These are phyloP conservation scores for Acromyrmex charruanus DNA, from an alignment of 1,140 invertebrate species.

Conservation along the genomic window DNA sequence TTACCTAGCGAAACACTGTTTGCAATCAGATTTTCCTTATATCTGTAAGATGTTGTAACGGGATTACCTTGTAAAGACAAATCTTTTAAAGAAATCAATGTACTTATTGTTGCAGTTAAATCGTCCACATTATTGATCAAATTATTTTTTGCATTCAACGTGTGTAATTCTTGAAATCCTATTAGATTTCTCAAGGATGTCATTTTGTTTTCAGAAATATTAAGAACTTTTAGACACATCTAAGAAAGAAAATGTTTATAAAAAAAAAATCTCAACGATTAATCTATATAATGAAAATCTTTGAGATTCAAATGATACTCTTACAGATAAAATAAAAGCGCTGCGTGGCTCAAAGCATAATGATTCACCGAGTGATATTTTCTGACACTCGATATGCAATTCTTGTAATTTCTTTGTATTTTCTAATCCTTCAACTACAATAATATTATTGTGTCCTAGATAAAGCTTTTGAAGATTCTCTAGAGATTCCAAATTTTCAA, in stretches of 20 bases:
- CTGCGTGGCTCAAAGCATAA: slow-evolving; percentile 91
- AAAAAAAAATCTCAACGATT: not conserved
- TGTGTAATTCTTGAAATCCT: slow-evolving; percentile 83
- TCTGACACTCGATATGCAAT: slow-evolving; percentile 90
- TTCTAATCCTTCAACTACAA: slow-evolving; percentile 90
- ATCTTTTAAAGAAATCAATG: slow-evolving; percentile 86
- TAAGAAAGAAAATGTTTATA: slow-evolving; percentile 65
- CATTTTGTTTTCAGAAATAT: slow-evolving; percentile 87
- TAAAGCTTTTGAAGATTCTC: slow-evolving; percentile 89
- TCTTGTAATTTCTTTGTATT: slow-evolving; percentile 88
- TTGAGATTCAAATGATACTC: slow-evolving; percentile 54
- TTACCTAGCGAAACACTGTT: slow-evolving; percentile 88
- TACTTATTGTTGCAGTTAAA: slow-evolving; percentile 86
- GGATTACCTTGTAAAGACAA: slow-evolving; percentile 88
- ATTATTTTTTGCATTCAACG: slow-evolving; percentile 86
- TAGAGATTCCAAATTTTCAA: slow-evolving; percentile 88
- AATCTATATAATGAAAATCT: not conserved
- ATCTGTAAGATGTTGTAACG: slow-evolving; percentile 87
- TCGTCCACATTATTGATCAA: slow-evolving; percentile 84
- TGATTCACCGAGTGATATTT: slow-evolving; percentile 86
- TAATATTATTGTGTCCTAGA: slow-evolving; percentile 90
- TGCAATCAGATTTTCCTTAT: slow-evolving; percentile 89
- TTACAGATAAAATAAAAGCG: slow-evolving; percentile 88
- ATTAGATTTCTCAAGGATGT: slow-evolving; percentile 82
- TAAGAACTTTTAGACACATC: slow-evolving; percentile 85